Conservation (phyloP, 35 echinoderm and acorn worm genomes). For the Ophiothrix spiculata region DNA sequence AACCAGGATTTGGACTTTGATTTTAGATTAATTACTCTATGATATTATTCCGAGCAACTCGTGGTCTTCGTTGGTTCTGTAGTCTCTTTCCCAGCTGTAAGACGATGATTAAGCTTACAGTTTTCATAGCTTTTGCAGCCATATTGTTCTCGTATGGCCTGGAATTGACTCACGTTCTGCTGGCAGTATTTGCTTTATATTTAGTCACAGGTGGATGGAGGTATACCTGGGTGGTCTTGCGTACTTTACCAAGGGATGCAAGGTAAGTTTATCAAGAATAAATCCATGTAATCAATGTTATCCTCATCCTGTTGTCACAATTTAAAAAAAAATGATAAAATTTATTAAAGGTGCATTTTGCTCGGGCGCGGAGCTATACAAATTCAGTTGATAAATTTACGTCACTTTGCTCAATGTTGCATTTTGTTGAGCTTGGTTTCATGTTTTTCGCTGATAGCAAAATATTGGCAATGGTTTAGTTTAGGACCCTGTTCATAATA, state of each 20-base stretch:
- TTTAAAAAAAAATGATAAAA: background rate
- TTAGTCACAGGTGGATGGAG: conserved; percentile 84
- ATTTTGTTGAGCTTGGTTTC: no score
- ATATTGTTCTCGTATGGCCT: background rate
- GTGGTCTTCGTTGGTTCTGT: background rate
- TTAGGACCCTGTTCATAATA: no score
- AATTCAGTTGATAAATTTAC: no score
- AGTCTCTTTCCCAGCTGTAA: background rate
- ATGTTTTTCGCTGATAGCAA: no score
- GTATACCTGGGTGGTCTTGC: conserved; percentile 51
- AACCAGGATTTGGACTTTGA: background rate
- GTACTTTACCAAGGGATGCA: conserved; percentile 75
- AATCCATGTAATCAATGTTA: background rate
- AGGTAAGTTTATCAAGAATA: conserved; percentile 28
- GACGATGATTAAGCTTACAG: background rate
- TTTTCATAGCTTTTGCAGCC: background rate
- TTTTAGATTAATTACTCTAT: background rate
- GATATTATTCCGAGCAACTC: background rate
- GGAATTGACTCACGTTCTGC: conserved; percentile 34
- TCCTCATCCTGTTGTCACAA: background rate
- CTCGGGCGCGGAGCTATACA: no score
- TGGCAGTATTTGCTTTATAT: conserved; percentile 49
- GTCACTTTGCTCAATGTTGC: no score
- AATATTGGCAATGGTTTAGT: no score
- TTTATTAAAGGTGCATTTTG: background rate